These are phyloP conservation scores for Baccha elongata DNA, from an alignment of 2,888 invertebrate species.

Conservation along the genomic window DNA sequence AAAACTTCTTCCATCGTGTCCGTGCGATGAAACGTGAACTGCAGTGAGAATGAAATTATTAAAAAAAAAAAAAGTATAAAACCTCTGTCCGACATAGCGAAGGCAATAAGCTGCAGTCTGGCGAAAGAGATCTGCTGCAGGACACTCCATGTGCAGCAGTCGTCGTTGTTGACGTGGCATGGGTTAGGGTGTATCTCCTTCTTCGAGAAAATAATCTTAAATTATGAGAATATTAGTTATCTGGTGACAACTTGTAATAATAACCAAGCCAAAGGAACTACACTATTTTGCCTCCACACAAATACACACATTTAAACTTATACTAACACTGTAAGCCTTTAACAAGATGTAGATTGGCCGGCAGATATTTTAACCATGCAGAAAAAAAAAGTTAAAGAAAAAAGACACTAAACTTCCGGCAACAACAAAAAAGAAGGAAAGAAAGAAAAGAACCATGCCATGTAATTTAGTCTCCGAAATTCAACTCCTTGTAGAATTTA, in stretches of 20 bases:
- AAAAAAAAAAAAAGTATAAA: conserved; percentile 10
- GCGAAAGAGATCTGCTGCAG: conserved; percentile 52
- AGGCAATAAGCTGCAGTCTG: conserved; percentile 67
- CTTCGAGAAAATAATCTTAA: conserved; percentile 76
- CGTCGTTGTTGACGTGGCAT: neutral
- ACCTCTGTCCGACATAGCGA: conserved; percentile 32
- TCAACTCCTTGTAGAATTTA: conserved; percentile 26
- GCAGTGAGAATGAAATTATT: conserved; percentile 51
- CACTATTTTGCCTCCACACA: conserved; percentile 16
- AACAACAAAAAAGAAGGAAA: neutral
- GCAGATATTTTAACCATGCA: conserved; percentile 7
- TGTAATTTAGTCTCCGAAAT: conserved; percentile 56
- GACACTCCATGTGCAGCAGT: conserved; percentile 22
- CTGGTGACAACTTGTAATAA: conserved; percentile 76
- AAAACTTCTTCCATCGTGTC: conserved; percentile 39
- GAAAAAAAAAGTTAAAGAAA: conserved; percentile 14
- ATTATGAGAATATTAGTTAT: conserved; percentile 76
- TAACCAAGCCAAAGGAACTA: conserved; percentile 62
- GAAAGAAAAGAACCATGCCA: neutral
- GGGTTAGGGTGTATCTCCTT: conserved; percentile 18
- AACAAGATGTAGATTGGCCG: conserved; percentile 63
- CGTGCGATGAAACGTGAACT: conserved; percentile 69
- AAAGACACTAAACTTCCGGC: conserved; percentile 38
- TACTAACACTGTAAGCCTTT: conserved; percentile 10
- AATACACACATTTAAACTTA: conserved; percentile 2